These are phyloP conservation scores for Gallinago nigripennis DNA, from an alignment of 2,797 vertebrate genomes.

Conservation along the genomic window DNA sequence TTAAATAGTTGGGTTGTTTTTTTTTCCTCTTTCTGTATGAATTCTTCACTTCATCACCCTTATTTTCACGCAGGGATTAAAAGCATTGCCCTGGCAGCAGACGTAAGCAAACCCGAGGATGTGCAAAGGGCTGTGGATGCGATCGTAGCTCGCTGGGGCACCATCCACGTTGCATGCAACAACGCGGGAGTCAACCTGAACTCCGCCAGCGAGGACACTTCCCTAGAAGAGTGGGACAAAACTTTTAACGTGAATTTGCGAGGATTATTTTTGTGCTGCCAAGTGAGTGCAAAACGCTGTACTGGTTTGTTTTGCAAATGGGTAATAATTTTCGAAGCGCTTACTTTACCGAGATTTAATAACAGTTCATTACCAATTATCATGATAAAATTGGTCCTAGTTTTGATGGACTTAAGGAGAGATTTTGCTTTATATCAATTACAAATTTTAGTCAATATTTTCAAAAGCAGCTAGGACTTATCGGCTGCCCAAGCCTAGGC, in stretches of 20 bases:
- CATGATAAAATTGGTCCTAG: neutral
- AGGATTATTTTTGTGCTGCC: constrained; percentile 86
- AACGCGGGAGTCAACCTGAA: constrained; percentile 85
- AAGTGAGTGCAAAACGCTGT: constrained; percentile 71
- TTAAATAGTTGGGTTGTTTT: neutral
- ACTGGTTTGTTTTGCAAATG: neutral
- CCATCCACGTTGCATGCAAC: constrained; percentile 81
- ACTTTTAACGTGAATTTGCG: constrained; percentile 84
- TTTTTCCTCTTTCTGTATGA: neutral
- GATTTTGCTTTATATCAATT: neutral
- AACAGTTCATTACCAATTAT: neutral
- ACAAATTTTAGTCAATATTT: neutral
- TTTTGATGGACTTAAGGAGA: neutral
- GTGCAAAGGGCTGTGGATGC: constrained; percentile 77
- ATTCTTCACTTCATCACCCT: neutral
- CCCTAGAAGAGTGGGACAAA: constrained; percentile 82
- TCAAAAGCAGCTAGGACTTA: neutral
- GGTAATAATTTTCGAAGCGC: neutral
- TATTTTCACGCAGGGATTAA: constrained; percentile 61
- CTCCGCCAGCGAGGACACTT: constrained; percentile 83
- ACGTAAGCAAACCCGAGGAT: constrained; percentile 82
- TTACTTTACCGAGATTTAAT: neutral
- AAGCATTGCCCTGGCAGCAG: constrained; percentile 73
- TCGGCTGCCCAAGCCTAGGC: neutral
- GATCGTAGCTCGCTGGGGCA: constrained; percentile 79